Evolutionary conservation across 2,888 invertebrate genomes (phyloP), one percentile per base, ranked within the genome.

Genomic region (Drosophila neonasuta): DNA sequence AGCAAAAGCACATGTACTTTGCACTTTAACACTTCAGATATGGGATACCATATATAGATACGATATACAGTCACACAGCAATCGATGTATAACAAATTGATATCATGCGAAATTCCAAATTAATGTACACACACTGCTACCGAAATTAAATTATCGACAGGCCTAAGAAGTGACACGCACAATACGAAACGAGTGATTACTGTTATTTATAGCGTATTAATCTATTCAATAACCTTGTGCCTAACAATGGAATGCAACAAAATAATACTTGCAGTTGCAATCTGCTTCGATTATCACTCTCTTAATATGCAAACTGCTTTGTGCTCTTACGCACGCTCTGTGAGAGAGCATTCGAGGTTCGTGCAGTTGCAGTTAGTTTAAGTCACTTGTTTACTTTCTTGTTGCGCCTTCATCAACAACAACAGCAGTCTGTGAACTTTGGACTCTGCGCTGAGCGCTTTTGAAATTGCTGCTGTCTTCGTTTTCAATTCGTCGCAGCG

Each of bases 351-450:
- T 20, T 49, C 41, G 46, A 8, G n/a, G 55, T 71, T 70, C 63
- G 72, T 42, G 39, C 15, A 59, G 49, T 9, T 71, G 67, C 61
- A 58, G 39, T 48, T 34, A 7, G 39, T 13, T 24, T 20, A n/a
- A 50, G 48, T 55, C 32, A 49, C 41, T 61, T 73, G 65, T 52
- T 72, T 75, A 75, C 71, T 74, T 75, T 73, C 73, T 62, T 68
- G 72, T 50, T 74, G 68, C 76, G 71, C 54, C 54, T 55, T 56
- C 55, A 24, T 24, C 24, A 24, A 24, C 24, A 24, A 24, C 24
- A 46, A 51, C 50, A 34, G 45, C 50, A 34, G 45, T 50, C 29
- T 57, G 55, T 66, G 74, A 69, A 75, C 74, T 75, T 75, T 75
- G 74, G 73, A 75, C 74, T 42, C 65, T 34, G 36, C 61, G 60